Evolutionary conservation across 2,797 vertebrate species (phyloP).

Genomic region (Darevskia nairensis): DNA sequence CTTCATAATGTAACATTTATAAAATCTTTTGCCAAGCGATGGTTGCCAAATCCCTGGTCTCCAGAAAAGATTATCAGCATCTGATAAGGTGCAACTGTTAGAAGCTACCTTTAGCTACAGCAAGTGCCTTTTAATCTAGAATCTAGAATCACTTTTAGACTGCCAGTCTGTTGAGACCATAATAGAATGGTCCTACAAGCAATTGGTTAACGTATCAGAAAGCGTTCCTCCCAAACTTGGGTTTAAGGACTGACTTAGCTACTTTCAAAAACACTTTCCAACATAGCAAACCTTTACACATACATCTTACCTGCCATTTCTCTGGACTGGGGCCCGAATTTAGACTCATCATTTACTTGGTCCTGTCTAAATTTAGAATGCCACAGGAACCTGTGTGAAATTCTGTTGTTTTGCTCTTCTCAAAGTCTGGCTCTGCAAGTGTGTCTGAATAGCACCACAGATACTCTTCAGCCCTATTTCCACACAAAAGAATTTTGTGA

Average conservation of each 20-base stretch:
- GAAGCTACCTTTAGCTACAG: neutral
- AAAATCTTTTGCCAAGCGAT: neutral
- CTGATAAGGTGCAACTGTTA: neutral
- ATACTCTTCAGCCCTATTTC: constrained; percentile 17
- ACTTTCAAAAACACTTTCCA: neutral
- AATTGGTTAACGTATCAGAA: neutral
- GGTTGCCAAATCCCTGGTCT: neutral
- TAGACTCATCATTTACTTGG: neutral
- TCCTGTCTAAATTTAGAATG: constrained; percentile 18
- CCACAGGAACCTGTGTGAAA: neutral
- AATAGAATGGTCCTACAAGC: neutral
- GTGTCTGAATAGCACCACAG: neutral
- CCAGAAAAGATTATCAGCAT: neutral
- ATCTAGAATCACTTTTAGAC: neutral
- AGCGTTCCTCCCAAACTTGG: neutral
- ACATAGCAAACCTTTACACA: neutral
- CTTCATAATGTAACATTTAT: neutral
- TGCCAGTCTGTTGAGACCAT: neutral
- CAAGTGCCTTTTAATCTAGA: neutral
- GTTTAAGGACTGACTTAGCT: neutral
- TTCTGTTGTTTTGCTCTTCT: neutral
- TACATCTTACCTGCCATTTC: neutral
- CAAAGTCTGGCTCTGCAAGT: neutral
- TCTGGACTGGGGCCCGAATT: neutral
- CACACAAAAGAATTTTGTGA: constrained; percentile 16